Evolutionary conservation across 2,888 invertebrate genomes (phyloP).

Genomic region (Acleris literana): DNA sequence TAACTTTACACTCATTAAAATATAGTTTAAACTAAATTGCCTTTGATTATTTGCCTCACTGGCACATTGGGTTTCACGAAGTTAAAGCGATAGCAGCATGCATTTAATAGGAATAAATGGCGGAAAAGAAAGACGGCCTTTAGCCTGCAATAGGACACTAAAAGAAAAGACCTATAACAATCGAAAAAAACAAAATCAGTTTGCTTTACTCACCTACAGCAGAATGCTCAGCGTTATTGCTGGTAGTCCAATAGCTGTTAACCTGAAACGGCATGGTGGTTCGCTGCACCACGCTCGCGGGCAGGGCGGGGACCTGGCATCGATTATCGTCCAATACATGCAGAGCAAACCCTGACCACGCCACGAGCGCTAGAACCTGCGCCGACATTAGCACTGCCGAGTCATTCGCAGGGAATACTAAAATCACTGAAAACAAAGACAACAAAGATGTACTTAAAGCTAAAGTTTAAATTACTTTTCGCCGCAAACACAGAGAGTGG

Average conservation of each 20-base stretch:
- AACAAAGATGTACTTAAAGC: background rate
- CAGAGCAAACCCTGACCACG: conserved; percentile 71
- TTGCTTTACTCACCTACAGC: conserved; percentile 59
- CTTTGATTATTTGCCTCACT: no score
- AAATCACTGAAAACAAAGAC: conserved; percentile 62
- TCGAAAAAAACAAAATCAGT: conserved; percentile 15
- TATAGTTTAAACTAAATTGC: no score
- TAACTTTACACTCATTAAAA: no score
- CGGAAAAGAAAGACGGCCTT: no score
- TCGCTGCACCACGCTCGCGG: conserved; percentile 57
- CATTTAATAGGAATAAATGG: no score
- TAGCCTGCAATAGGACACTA: no score
- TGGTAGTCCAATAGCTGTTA: conserved; percentile 70
- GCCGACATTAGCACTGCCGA: conserved; percentile 62
- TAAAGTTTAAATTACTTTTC: no score
- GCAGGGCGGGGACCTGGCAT: conserved; percentile 66
- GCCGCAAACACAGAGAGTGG: no score
- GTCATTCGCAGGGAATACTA: conserved; percentile 75
- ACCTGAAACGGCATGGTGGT: conserved; percentile 61
- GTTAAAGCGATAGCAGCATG: no score
- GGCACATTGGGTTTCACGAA: no score
- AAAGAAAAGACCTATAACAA: background rate
- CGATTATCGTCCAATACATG: conserved; percentile 65
- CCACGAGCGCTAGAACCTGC: conserved; percentile 64
- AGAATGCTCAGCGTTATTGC: conserved; percentile 72